Evolutionary conservation across 1,140 invertebrate genomes (phyloP), one percentile per base, ranked within the genome.

Genomic region (Drosophila subpulchrella): DNA sequence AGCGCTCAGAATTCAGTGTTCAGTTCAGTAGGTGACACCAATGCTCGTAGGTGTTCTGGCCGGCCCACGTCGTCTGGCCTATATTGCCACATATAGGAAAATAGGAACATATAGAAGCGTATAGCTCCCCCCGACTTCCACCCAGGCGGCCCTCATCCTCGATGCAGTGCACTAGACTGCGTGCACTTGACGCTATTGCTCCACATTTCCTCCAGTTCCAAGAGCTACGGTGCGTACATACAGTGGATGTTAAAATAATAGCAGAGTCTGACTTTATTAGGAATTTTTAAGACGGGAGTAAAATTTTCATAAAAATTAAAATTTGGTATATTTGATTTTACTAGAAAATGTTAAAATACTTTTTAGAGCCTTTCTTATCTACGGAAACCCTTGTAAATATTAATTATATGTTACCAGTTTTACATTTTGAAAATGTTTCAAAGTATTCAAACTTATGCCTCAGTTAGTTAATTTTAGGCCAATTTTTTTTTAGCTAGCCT

Each of bases 151-250:
- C 48, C 73, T 68, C 38, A 71, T 50, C 42, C 73, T 60, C 42
- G 62, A 61, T 77, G 75, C 53, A 56, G 65, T 79, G 81, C 67
- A 74, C 61, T 48, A 75, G 75, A 82, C 67, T 55, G 79, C 83
- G 80, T 83, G 83, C 77, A 89, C 84, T 89, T 88, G 83, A 89
- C 84, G 79, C 83, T 76, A 71, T 80, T 88, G 84, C 84, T 88
- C 84, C 84, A 88, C 57, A 84, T 89, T 86, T 82, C 55, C 65
- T 77, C 42, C 63, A 36, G 41, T 57, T 41, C 34, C 44, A 24
- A 57, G 51, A 36, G 48, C 20, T 36, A 17, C 46, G 48, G 65
- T 68, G 65, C 65, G 65, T 68, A 32, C 34, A 2, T 38, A 68
- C 65, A 68, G 36, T 32, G 30, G 20, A 13, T 24, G 65, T 12